Percentiles rank a stretch among this genome's conserved stretches.
phyloP scores from a whole-genome alignment of 1,140 invertebrate genomes.

The Drosophila navojoa region DNA sequence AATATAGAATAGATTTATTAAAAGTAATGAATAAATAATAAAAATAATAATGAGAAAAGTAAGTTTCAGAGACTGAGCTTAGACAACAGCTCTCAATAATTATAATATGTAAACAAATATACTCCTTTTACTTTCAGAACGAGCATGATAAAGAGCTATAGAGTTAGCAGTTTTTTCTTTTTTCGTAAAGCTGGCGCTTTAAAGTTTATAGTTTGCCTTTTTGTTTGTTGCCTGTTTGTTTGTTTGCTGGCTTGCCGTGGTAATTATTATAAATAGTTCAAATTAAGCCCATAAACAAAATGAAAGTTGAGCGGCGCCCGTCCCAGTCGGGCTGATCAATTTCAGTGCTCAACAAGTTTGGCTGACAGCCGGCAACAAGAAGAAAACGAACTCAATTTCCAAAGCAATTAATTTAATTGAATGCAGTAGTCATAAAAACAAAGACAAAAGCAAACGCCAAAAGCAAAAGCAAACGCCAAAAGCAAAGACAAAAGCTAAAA shows the following conservation, averaged over 20 bases:
- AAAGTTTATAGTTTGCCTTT: neutral
- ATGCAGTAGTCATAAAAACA: conserved; percentile 73
- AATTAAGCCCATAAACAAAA: conserved; percentile 72
- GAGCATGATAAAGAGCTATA: conserved; percentile 39
- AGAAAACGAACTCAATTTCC: conserved; percentile 69
- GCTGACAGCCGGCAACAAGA: conserved; percentile 15
- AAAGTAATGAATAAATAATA: too few relatives aligned
- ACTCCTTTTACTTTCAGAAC: too few relatives aligned
- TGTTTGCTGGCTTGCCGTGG: conserved; percentile 54
- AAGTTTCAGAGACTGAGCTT: too few relatives aligned
- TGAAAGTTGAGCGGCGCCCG: conserved; percentile 58
- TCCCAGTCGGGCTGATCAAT: conserved; percentile 32
- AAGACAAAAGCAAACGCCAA: neutral
- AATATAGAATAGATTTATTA: too few relatives aligned
- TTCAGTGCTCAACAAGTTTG: conserved; percentile 47
- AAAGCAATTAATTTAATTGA: conserved; percentile 80
- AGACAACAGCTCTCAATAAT: too few relatives aligned
- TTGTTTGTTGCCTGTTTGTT: conserved; percentile 17
- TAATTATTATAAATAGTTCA: conserved; percentile 79
- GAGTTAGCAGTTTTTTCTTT: conserved; percentile 46
- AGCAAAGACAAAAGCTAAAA: conserved; percentile 10
- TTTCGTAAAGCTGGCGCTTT: conserved; percentile 39
- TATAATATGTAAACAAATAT: too few relatives aligned
- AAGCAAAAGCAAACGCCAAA: conserved; percentile 18
- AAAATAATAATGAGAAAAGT: too few relatives aligned